These are phyloP conservation scores for Tachina fera DNA, from an alignment of 2,888 invertebrate species.

Conservation along the genomic window DNA sequence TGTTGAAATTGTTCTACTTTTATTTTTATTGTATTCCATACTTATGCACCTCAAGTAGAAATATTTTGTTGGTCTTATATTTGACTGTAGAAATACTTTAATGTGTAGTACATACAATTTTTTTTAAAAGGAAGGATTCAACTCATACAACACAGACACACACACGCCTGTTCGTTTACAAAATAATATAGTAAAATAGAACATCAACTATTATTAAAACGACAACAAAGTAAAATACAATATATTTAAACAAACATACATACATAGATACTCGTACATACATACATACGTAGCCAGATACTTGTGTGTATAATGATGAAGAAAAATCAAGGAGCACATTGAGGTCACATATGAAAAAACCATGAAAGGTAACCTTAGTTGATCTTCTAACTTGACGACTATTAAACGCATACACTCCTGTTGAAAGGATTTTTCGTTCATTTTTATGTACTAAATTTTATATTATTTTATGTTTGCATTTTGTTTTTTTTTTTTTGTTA, in stretches of 20 bases:
- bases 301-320: conserved; percentile 18
- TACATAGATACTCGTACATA: not conserved
- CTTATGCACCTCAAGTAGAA: conserved; percentile 34
- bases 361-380: conserved; percentile 60
- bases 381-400: conserved; percentile 59
- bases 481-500: not conserved
- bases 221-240: conserved; percentile 36
- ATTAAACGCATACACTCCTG: conserved; percentile 51
- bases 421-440: conserved; percentile 11
- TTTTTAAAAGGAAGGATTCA: conserved; percentile 31
- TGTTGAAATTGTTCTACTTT: conserved; percentile 29
- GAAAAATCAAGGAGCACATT: conserved; percentile 59
- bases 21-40: conserved; percentile 24
- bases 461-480: not conserved
- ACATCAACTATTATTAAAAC: conserved; percentile 28
- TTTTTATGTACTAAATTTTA: not conserved
- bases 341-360: conserved; percentile 39
- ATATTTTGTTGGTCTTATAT: conserved; percentile 4
- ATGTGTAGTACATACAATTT: conserved; percentile 17
- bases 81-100: conserved; percentile 15
- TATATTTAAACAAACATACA: not conserved
- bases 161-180: not conserved
- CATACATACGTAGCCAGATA: not conserved
- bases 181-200: conserved; percentile 7
- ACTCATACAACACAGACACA: not conserved